Conservation (phyloP, 1,140 invertebrate genomes). For the Pseudobourletiella spinata region DNA sequence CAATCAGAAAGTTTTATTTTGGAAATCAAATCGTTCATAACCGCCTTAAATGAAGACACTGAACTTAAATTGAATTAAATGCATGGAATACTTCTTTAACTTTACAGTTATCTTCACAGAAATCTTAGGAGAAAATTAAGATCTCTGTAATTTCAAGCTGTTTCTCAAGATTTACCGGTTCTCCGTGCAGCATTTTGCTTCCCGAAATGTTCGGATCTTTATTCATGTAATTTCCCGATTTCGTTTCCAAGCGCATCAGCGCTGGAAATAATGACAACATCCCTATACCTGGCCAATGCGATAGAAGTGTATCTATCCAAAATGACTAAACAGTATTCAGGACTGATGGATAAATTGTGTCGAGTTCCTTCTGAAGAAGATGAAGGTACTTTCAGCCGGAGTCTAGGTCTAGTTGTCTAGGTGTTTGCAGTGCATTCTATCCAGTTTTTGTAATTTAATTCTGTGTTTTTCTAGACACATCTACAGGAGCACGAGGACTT, state of each 20-base stretch:
- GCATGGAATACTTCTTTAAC: conserved; percentile 22
- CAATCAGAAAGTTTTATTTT: too few species aligned
- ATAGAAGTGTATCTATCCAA: conserved; percentile 22
- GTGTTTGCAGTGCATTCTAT: too few species aligned
- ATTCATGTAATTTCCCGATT: conserved; percentile 77
- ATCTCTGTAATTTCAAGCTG: conserved; percentile 88
- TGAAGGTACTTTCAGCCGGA: too few species aligned
- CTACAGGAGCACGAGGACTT: too few species aligned
- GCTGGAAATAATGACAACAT: not conserved
- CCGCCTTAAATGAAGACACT: too few species aligned
- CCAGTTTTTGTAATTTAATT: too few species aligned
- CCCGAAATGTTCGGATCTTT: conserved; percentile 55
- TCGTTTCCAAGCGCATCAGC: conserved; percentile 39
- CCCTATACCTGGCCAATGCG: not conserved
- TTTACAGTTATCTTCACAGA: conserved; percentile 67
- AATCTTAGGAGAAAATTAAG: conserved; percentile 67
- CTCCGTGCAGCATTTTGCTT: conserved; percentile 58
- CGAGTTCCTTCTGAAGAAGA: conserved; percentile 32
- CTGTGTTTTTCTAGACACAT: too few species aligned
- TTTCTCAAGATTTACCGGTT: conserved; percentile 70
- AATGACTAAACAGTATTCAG: conserved; percentile 22
- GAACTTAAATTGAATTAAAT: too few species aligned
- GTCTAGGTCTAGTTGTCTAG: not conserved
- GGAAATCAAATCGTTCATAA: too few species aligned
- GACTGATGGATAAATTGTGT: conserved; percentile 30